Conservation (phyloP, 2,797 vertebrate genomes). For the Poeciliopsis turneri region DNA sequence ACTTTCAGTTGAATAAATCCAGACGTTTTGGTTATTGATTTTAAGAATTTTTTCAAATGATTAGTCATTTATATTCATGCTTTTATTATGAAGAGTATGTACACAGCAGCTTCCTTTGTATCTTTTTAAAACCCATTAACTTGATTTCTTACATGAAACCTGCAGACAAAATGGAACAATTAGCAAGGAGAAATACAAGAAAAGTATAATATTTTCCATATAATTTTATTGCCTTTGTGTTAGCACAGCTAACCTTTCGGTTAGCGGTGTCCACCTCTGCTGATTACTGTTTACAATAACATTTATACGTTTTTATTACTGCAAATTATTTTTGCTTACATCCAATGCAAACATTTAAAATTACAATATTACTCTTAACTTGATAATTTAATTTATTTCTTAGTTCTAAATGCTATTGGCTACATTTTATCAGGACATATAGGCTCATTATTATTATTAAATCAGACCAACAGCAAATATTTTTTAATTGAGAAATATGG, state of each 20-base stretch:
- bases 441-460: not conserved
- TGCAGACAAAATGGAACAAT: not conserved
- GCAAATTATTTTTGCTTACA: not conserved
- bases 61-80: not conserved
- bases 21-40: not conserved
- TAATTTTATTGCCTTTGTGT: not conserved
- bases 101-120: not conserved
- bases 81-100: not conserved
- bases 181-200: not conserved
- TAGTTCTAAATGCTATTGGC: not conserved
- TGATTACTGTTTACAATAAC: not conserved
- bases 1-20: not conserved
- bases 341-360: not conserved
- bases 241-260: not conserved
- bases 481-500: not conserved
- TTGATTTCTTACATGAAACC: not conserved
- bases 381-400: not conserved
- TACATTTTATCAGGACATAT: not conserved
- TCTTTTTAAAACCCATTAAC: not conserved
- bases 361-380: not conserved
- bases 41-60: not conserved
- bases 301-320: not conserved
- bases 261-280: not conserved
- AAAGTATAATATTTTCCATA: too few relatives aligned
- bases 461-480: not conserved